Evolutionary conservation across 2,888 invertebrate species (phyloP), one percentile per base, ranked within the genome.

Genomic region (Axea sp.): DNA sequence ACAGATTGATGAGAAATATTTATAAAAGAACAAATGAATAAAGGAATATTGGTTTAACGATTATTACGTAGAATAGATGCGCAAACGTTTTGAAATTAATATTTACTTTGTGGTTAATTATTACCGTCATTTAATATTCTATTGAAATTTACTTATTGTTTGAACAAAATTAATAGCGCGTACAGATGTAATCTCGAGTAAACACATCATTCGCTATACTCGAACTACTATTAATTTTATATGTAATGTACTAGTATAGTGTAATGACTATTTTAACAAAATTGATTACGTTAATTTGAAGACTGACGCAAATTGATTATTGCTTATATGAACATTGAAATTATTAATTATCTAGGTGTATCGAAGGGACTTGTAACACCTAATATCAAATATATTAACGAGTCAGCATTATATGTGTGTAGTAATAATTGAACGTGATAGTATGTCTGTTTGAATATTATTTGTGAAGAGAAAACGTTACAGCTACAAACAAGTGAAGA

Each of bases 311-410:
- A 41, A 41, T 37, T 57, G 41, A 57, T 41, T 57, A 31, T 41
- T 57, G 41, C 31, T 19, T 41, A 41, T 8, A n/a, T 9, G 30
- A 11, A 57, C 11, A 33, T 43, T 24, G 24, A 22, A 33, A 43
- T 57, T 43, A 57, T 57, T 57, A 57, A 57, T 57, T 57, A 43
- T 57, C 43, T 43, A 24, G 22, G 22, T 43, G 15, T 31, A 57
- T 57, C 57, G 24, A 43, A 15, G 6, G 14, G 4, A 28, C 31
- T 22, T 14, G 28, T 30, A 41, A 24, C 9, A 33, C 45, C n/a
- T 24, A 24, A 14, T 22, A 26, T 24, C 43, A 45, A 45, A 41
- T 43, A 9, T 57, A 57, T 43, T 24, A 57, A 57, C 28, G 31
- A 43, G 43, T 33, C 41, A 33, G 43, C 15, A 43, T 57, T 33